Percentiles rank a stretch among this genome's conserved stretches.
phyloP scores from a whole-genome alignment of 53 echinoderm and acorn worm genomes.

The Temnopleurus reevesii region DNA sequence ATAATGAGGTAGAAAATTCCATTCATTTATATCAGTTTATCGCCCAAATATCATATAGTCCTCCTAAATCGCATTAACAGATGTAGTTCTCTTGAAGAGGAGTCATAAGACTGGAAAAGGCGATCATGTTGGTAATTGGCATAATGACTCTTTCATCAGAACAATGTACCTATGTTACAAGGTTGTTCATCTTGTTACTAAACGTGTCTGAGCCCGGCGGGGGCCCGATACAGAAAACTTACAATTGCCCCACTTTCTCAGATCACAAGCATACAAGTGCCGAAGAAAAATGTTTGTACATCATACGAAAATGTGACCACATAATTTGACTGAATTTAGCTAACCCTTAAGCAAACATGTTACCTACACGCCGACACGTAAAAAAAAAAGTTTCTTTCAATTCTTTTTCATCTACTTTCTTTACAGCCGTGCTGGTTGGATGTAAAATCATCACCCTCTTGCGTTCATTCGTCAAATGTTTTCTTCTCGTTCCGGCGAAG shows the following conservation, averaged over 20 bases:
- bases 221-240: conserved; percentile 3
- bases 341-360: conserved; percentile 29
- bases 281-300: conserved; percentile 12
- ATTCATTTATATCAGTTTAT: too few species aligned
- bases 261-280: conserved; percentile 5
- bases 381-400: background rate
- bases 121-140: background rate
- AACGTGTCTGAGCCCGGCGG: background rate
- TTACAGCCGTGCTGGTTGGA: background rate
- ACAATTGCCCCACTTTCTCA: conserved; percentile 5
- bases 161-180: background rate
- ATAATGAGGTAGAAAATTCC: too few species aligned
- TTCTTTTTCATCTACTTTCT: background rate
- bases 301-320: conserved; percentile 7
- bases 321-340: conserved; percentile 21
- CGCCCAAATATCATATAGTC: too few species aligned
- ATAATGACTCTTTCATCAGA: conserved; percentile 25
- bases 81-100: background rate
- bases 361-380: conserved; percentile 8
- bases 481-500: conserved; percentile 32
- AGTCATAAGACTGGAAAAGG: background rate
- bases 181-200: background rate
- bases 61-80: background rate
- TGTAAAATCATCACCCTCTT: too few species aligned
- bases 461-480: background rate